phyloP scores from a whole-genome alignment of 2,888 invertebrate species.

The Protonemura montana region DNA sequence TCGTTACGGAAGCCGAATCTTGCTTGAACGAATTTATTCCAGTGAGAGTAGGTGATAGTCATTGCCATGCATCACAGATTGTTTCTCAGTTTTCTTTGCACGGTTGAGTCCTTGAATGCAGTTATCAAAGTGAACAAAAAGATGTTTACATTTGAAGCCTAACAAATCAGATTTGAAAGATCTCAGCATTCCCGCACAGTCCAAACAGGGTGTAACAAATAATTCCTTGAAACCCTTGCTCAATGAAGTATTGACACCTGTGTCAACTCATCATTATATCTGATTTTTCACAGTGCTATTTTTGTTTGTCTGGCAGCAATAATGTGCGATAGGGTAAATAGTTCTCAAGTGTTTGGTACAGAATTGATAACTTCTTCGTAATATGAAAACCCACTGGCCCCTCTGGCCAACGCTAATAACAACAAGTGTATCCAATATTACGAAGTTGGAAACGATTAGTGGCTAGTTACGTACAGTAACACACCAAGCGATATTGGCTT shows the following conservation, averaged over 20 bases:
- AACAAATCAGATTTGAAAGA: too few relatives aligned
- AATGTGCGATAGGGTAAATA: background rate
- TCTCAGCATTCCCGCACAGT: background rate
- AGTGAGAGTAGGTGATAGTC: constrained; percentile 4
- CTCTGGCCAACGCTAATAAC: background rate
- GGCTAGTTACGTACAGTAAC: too few relatives aligned
- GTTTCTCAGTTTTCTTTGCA: background rate
- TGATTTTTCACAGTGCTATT: background rate
- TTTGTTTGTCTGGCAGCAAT: constrained; percentile 22
- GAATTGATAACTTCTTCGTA: background rate
- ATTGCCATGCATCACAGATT: background rate
- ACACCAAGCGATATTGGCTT: too few relatives aligned
- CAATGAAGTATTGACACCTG: background rate
- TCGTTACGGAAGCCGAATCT: background rate
- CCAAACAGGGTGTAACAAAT: background rate
- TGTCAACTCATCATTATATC: constrained; percentile 18
- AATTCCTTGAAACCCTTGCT: background rate
- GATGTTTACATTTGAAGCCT: too few relatives aligned
- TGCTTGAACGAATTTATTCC: background rate
- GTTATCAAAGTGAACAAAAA: background rate
- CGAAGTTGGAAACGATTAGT: too few relatives aligned
- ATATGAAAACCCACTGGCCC: background rate
- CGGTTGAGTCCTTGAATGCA: background rate
- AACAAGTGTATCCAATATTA: background rate
- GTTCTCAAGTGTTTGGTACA: constrained; percentile 19